Base-by-base conservation (phyloP, 2,113 vertebrate species). In the Narcine bancroftii region DNA sequence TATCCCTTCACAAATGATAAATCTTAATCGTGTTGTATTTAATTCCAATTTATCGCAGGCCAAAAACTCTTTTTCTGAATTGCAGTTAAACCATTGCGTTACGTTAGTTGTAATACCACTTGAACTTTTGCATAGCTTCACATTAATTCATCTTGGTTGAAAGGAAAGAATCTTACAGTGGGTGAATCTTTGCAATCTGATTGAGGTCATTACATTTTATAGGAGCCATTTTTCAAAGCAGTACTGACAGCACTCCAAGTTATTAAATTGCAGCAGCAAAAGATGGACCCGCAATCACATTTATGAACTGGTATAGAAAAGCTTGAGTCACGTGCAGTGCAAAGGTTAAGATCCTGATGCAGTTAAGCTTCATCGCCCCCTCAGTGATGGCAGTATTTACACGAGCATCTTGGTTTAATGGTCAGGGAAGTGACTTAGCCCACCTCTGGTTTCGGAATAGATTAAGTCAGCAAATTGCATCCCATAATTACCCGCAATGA, bases 191-290 rank as follows among this genome's bases (percentile, higher is more conserved):
- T 96, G 96, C 96, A 96, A 96, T 97, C 97, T 98, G 97, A 99
- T 98, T 97, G 97, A 98, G 97, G 97, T 97, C 96, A 97, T 98
- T 98, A 97, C 97, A 96, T 97, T 98, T 98, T 98, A 99, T 98
- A 97, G 98, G 97, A 96, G 96, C 97, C 96, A 97, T 98, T 98
- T 98, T 97, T 99, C 97, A 99, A 97, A 96, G 97, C 96, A 94
- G 96, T 96, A 96, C 96, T 98, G 98, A 99, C 98, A 99, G 98
- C 97, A 97, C 97, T 97, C 94, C 96, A 96, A 97, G 97, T 98
- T 99, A 99, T 99, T 98, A 98, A 98, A 97, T 97, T 98, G 97
- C 95, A 95, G 97, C 97, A 97, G 98, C 97, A 97, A 97, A 96
- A 96, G 95, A 95, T 93, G 95, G 95, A 95, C 96, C 95, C 94